These are phyloP conservation scores for Dipus sagitta DNA, from an alignment of 2,797 vertebrate genomes.

Conservation along the genomic window DNA sequence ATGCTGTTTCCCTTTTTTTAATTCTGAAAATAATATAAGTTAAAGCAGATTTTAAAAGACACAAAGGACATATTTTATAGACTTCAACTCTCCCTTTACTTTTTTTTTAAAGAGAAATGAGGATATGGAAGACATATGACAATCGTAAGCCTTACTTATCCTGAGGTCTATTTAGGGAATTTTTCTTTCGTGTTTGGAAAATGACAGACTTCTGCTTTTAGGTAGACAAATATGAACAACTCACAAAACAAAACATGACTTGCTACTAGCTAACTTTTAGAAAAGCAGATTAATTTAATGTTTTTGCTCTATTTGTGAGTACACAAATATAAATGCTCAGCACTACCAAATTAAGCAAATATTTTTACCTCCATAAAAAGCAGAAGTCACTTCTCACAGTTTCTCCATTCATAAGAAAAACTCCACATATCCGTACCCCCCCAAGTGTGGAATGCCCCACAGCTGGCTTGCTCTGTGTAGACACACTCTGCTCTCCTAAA, in stretches of 20 bases:
- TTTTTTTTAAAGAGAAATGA: constrained; percentile 10
- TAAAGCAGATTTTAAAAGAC: constrained; percentile 54
- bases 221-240: constrained; percentile 70
- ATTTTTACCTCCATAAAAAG: constrained; percentile 55
- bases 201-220: constrained; percentile 78
- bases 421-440: constrained; percentile 29
- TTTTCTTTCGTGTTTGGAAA: constrained; percentile 77
- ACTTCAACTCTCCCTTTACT: constrained; percentile 38
- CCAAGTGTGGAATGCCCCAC: constrained; percentile 62
- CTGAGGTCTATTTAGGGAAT: constrained; percentile 78
- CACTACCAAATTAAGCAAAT: constrained; percentile 36
- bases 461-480: constrained; percentile 66
- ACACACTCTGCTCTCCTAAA: constrained; percentile 63
- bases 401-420: constrained; percentile 72
- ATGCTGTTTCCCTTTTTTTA: neutral
- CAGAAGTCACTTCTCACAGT: constrained; percentile 58
- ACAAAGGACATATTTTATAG: constrained; percentile 39
- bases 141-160: constrained; percentile 74
- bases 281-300: constrained; percentile 51
- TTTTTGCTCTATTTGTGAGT: constrained; percentile 24
- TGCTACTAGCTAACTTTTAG: constrained; percentile 60
- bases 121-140: constrained; percentile 66
- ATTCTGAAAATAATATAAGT: constrained; percentile 61
- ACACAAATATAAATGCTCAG: constrained; percentile 38
- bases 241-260: constrained; percentile 50